These are phyloP conservation scores for Drosophila insularis DNA, from an alignment of 1,140 invertebrate genomes.

Conservation along the genomic window DNA sequence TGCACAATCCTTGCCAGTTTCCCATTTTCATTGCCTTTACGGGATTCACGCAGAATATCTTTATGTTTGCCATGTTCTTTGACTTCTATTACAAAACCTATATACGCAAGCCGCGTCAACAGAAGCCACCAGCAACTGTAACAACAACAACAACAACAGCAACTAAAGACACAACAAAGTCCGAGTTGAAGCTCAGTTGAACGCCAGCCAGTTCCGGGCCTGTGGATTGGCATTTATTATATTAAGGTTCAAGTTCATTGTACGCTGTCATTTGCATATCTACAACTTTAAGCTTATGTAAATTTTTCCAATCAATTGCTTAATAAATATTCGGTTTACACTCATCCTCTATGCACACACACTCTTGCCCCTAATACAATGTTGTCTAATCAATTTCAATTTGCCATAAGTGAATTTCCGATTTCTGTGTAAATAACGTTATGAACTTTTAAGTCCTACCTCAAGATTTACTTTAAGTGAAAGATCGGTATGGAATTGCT, in stretches of 20 bases:
- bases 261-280: constrained; percentile 41
- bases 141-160: neutral
- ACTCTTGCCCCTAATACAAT: constrained; percentile 29
- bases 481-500: constrained; percentile 5
- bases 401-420: constrained; percentile 25
- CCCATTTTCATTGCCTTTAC: constrained; percentile 60
- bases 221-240: neutral
- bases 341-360: constrained; percentile 6
- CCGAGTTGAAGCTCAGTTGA: constrained; percentile 50
- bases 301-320: constrained; percentile 44
- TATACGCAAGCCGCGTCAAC: constrained; percentile 35
- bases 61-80: constrained; percentile 78
- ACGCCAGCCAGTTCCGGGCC: neutral
- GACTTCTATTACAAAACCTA: constrained; percentile 77
- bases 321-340: constrained; percentile 64
- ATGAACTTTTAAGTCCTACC: constrained; percentile 33
- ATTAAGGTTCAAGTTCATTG: constrained; percentile 37
- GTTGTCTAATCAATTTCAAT: constrained; percentile 57
- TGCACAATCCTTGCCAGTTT: constrained; percentile 65
- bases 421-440: constrained; percentile 19
- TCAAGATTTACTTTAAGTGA: constrained; percentile 7
- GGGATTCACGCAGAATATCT: constrained; percentile 69
- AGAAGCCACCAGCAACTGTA: neutral
- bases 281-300: constrained; percentile 48
- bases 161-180: neutral